A percentile compares a stretch with the other conserved stretches of the same genome.
Evolutionary conservation across 2,797 vertebrate species (phyloP).

Genomic region (Masticophis lateralis): DNA sequence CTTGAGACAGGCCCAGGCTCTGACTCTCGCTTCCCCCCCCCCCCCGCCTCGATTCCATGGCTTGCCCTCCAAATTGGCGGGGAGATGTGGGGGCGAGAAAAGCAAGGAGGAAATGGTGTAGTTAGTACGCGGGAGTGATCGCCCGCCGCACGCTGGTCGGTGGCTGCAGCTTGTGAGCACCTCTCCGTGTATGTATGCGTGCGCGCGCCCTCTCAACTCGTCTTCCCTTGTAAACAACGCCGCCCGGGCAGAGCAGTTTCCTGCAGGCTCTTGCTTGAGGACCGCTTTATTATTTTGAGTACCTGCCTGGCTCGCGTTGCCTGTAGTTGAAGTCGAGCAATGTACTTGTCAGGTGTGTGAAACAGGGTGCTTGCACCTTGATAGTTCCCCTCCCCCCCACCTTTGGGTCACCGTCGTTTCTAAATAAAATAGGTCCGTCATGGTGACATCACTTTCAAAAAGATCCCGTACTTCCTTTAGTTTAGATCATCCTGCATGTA

Average conservation of each 20-base stretch:
- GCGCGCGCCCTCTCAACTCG: neutral
- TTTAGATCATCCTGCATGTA: neutral
- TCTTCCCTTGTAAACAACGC: neutral
- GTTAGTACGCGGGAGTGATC: neutral
- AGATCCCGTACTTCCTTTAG: neutral
- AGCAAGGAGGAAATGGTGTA: neutral
- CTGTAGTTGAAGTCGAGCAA: neutral
- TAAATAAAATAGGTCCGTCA: neutral
- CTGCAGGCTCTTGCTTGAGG: neutral
- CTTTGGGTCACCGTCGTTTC: neutral
- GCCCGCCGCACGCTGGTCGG: neutral
- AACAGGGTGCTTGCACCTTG: neutral
- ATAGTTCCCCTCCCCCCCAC: neutral
- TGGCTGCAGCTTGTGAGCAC: neutral
- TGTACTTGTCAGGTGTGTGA: neutral
- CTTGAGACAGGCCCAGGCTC: neutral
- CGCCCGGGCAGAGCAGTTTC: neutral
- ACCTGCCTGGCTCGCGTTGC: neutral
- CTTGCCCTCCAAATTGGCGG: no score
- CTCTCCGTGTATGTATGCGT: neutral
- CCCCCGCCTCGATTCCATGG: constrained; percentile 36
- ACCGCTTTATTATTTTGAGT: neutral
- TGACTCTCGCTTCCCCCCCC: constrained; percentile 11
- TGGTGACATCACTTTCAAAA: neutral
- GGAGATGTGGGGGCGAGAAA: neutral